Percentiles rank a stretch among this genome's conserved stretches.
Conservation (phyloP, 2,113 vertebrate species). For the Halichoeres trimaculatus region DNA sequence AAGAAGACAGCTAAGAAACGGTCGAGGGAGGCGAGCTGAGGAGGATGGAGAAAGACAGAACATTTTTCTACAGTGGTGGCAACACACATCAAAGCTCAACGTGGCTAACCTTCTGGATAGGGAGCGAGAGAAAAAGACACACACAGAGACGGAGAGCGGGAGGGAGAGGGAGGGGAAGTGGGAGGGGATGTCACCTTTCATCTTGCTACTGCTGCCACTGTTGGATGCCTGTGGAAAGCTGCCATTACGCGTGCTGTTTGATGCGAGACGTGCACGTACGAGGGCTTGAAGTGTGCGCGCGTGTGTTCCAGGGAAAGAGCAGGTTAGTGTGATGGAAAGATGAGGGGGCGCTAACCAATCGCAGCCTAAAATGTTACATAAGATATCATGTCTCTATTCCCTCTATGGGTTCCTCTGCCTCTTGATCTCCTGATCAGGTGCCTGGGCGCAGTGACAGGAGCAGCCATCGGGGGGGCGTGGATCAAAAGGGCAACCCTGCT, state of each 20-base stretch:
- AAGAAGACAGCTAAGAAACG: conserved; percentile 31
- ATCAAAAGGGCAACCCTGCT: conserved; percentile 47
- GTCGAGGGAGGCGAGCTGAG: conserved; percentile 19
- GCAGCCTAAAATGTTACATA: conserved; percentile 54
- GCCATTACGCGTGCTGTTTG: conserved; percentile 61
- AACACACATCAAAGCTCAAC: conserved; percentile 61
- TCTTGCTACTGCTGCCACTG: conserved; percentile 65
- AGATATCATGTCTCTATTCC: conserved; percentile 29
- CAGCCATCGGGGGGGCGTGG: conserved; percentile 42
- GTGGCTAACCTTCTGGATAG: conserved; percentile 57
- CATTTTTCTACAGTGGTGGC: conserved; percentile 53
- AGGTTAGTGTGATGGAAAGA: conserved; percentile 35
- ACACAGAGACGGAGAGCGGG: not conserved
- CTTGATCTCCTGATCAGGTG: conserved; percentile 34
- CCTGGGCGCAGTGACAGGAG: conserved; percentile 35
- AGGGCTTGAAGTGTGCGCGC: conserved; percentile 14
- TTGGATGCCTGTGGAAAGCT: conserved; percentile 56
- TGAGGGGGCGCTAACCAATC: conserved; percentile 42
- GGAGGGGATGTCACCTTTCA: conserved; percentile 71
- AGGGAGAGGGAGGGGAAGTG: conserved; percentile 24
- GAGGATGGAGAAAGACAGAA: conserved; percentile 36
- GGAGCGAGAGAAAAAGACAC: conserved; percentile 2
- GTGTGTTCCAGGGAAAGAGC: not conserved
- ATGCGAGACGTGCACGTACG: conserved; percentile 40
- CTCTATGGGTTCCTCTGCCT: conserved; percentile 20